Base-by-base conservation (phyloP, 1,140 invertebrate genomes). In the Drosophila sproati region DNA sequence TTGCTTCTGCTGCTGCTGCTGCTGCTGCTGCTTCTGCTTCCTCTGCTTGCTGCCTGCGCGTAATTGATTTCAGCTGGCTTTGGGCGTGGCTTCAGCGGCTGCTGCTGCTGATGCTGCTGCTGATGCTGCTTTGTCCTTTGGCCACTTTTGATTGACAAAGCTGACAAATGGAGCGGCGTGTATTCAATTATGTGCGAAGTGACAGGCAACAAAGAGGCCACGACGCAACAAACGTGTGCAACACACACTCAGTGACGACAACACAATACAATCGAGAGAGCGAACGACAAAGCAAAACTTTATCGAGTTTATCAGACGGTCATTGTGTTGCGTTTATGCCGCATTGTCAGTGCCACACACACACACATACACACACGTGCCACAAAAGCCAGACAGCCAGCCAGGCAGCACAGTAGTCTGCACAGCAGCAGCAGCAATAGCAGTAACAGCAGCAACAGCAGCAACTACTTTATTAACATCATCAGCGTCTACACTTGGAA, bases 151-250 rank as follows among this genome's bases (percentile, higher is more conserved):
- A 89, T 89, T 89, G 85, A 90, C 85, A 83, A 56, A 35, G 31
- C 72, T 73, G 78, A 89, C 85, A 89, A 90, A 89, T 89, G 74
- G 73, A 80, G 80, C 56, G 59, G 68, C 63, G 66, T 71, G 79
- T 75, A 80, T 77, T 76, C 73, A 78, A 78, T 76, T 78, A 76
- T 78, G 68, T 73, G 68, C 55, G 61, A 77, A 70, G 71, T 66
- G 66, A 45, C 75, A 74, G 71, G 64, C 75, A 67, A 76, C 68
- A 72, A 73, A 59, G 62, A 59, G 62, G 69, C 48, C 48, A 55
- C 34, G 39, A 55, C 34, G 39, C 67, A 66, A 55, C 54, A 56
- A 47, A 55, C 43, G 28, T 60, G 48, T 60, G 48, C 54, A 39
- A 52, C 32, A 31, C 41, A 43, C 37, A 39, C 37, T 20, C 20